A percentile compares a stretch with the other conserved stretches of the same genome.
Conservation (phyloP, 1,140 invertebrate species). For the Drosophila gunungcola region DNA sequence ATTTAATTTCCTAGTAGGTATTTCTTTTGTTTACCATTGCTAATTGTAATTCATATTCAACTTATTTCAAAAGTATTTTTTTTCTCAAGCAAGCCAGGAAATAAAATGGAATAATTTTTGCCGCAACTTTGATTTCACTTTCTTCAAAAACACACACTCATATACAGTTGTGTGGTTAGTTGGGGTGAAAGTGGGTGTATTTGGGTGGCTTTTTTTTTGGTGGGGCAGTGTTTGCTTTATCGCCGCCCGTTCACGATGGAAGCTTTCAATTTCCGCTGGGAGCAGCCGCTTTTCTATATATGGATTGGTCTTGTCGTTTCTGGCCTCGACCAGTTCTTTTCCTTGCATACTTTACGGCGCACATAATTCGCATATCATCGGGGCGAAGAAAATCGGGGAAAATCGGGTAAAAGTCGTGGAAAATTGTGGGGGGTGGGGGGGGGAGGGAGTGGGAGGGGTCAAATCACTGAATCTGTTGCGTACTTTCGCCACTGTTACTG, state of each 20-base stretch:
- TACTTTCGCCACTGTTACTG: conserved; percentile 33
- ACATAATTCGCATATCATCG: conserved; percentile 51
- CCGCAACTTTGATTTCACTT: conserved; percentile 26
- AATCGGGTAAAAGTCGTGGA: conserved; percentile 8
- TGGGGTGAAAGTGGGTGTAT: conserved; percentile 1
- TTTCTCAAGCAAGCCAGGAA: neutral
- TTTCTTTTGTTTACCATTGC: neutral
- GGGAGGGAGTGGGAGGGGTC: neutral
- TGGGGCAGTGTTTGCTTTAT: neutral
- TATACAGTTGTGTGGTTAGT: neutral
- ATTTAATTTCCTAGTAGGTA: neutral
- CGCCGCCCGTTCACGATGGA: conserved; percentile 39
- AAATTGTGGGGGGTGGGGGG: neutral
- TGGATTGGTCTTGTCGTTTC: conserved; percentile 11
- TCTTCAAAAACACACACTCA: neutral
- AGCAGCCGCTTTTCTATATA: conserved; percentile 19
- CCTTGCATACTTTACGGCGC: conserved; percentile 42
- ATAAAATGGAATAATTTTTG: conserved; percentile 17
- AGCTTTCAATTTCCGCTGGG: conserved; percentile 71
- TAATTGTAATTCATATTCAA: conserved; percentile 1
- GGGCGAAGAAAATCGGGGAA: neutral
- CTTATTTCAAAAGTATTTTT: conserved; percentile 1
- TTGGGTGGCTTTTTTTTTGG: neutral
- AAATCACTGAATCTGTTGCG: conserved; percentile 38
- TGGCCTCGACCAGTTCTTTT: conserved; percentile 12